Evolutionary conservation across 2,113 vertebrate genomes (phyloP), one percentile per base, ranked within the genome.

Genomic region (Chauna torquata): DNA sequence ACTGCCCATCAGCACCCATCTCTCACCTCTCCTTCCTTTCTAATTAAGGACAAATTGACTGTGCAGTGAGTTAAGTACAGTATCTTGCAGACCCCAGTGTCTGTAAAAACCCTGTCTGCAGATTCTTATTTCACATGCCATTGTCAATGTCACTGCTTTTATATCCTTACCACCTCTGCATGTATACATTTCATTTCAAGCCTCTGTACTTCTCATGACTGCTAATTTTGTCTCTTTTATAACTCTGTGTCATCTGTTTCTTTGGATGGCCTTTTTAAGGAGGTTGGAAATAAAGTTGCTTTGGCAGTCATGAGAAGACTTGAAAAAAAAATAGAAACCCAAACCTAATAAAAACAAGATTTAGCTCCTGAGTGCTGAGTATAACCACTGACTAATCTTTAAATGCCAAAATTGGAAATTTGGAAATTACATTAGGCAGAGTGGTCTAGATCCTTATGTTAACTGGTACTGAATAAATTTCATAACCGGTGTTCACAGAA

Each of bases 141-240:
- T 69, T 92, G 62, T 49, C 57, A 79, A 1, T 85, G 85, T 70
- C 57, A 65, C 49, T 25, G 38, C 50, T 94, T 95, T 94, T 88
- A 74, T 81, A 70, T n/a, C 42, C 50, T 75, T 84, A 49, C 27
- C 40, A 75, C 10, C 40, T n/a, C n/a, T 79, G 47, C 15, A 86
- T 64, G 69, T 47, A 82, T 52, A 20, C 58, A 25, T 83, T 72
- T 91, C 62, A 74, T 91, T 93, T 40, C 55, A 84, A 64, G 22
- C 34, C 36, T 74, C 59, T 79, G n/a, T 75, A 90, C 90, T 91
- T 80, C 50, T 69, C 70, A 72, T 83, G 78, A 71, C 49, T 91
- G 38, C 72, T 87, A 66, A 65, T 93, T 93, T 81, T 91, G 47
- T 92, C 64, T 83, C 59, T 78, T 94, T 71, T 90, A 28, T 64